A percentile compares a stretch with the other conserved stretches of the same genome.
These are phyloP conservation scores for Epinotia nisella DNA, from an alignment of 2,888 invertebrate genomes.

Conservation along the genomic window DNA sequence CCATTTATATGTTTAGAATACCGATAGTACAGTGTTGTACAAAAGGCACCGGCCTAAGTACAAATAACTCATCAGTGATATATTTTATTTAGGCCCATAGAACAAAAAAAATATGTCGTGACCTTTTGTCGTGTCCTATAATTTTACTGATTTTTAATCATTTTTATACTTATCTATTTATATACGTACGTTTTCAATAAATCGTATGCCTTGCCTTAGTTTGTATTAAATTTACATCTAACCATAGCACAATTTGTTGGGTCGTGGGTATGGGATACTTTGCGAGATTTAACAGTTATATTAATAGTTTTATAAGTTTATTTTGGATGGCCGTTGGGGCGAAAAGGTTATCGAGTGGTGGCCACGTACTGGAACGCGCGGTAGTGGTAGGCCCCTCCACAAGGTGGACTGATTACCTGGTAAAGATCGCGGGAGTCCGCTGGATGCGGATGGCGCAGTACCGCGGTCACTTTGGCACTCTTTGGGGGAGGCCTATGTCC, in stretches of 20 bases:
- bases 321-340: no score
- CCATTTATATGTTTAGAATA: constrained; percentile 55
- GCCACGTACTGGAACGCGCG: no score
- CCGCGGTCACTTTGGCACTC: no score
- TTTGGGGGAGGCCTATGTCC: no score
- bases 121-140: neutral
- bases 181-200: neutral
- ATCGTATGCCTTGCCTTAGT: constrained; percentile 14
- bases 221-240: constrained; percentile 4
- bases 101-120: neutral
- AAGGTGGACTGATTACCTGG: no score
- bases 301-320: no score
- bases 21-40: constrained; percentile 14
- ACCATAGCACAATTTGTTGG: neutral
- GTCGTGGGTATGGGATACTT: no score
- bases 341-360: no score
- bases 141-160: neutral
- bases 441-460: no score
- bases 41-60: constrained; percentile 23
- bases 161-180: neutral
- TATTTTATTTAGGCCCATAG: neutral
- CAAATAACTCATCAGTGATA: constrained; percentile 3
- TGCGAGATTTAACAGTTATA: no score
- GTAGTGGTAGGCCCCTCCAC: no score
- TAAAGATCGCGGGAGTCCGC: no score